A percentile compares a stretch with the other conserved stretches of the same genome.
phyloP scores from a whole-genome alignment of 1,140 invertebrate species.

The Apis laboriosa region DNA sequence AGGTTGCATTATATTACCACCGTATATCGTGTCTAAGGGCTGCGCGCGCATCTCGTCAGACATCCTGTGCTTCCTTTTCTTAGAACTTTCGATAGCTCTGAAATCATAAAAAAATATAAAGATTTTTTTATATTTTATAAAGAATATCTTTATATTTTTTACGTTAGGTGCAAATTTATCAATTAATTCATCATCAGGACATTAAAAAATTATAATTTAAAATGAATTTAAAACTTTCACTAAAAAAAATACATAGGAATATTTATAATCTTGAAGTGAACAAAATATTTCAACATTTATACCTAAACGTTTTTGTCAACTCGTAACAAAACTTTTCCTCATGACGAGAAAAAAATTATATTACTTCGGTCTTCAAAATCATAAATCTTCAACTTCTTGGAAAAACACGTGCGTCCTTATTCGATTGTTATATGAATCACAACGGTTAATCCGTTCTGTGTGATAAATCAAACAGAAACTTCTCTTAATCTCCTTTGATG shows the following conservation, averaged over 20 bases:
- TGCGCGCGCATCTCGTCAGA: conserved; percentile 64
- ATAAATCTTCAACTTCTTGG: conserved; percentile 9
- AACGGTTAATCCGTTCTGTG: not conserved
- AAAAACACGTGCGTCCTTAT: conserved; percentile 20
- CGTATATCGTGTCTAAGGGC: conserved; percentile 43
- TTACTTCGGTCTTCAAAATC: not conserved
- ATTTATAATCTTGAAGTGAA: not conserved
- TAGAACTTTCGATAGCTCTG: conserved; percentile 49
- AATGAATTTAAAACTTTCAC: not conserved
- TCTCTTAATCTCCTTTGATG: conserved; percentile 38
- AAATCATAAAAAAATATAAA: not conserved
- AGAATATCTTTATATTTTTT: not conserved
- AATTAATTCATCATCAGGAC: not conserved
- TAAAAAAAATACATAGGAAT: not conserved
- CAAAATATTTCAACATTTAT: not conserved
- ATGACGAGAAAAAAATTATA: not conserved
- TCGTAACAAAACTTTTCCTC: conserved; percentile 20
- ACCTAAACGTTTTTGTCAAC: conserved; percentile 6
- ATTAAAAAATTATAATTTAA: not conserved
- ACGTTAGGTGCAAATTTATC: no score
- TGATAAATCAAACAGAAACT: conserved; percentile 35
- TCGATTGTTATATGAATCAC: conserved; percentile 34
- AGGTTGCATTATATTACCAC: conserved; percentile 63
- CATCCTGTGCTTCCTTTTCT: conserved; percentile 57
- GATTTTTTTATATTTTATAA: not conserved